Evolutionary conservation across 2,113 vertebrate genomes (phyloP), one percentile per base, ranked within the genome.

Genomic region (Myxocyprinus asiaticus): DNA sequence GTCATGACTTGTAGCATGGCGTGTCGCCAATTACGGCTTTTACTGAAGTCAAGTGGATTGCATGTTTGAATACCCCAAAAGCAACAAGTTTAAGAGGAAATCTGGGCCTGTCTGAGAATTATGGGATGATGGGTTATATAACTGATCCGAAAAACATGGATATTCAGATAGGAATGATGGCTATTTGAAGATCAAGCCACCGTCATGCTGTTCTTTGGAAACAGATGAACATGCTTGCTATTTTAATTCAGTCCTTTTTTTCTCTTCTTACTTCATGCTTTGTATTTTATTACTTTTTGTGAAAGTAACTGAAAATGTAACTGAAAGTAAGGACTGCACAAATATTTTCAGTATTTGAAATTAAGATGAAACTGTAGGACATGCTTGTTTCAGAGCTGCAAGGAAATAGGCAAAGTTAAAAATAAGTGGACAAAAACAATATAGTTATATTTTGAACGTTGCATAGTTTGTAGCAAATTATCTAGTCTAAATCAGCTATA

Each of bases 71-170:
- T 14, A 51, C 11, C 9, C 33, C 55, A 51, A 75, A 17, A 53
- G 72, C 6, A 71, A 44, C 15, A 73, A 12, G 42, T 61, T 73
- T 47, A 4, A 15, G 7, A 65, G 61, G 48, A 55, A 76, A 65
- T 65, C 62, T 65, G 73, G 9, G 59, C 14, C 73, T 48, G 58
- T 33, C 71, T 74, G 48, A 44, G 61, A 15, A 51, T 55, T 8
- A 76, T 64, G 48, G 8, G 22, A 76, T 9, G 11, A 9, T 15
- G 4, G 22, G 47, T 55, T 76, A 44, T 76, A 22, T 17, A 76
- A 53, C 48, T 53, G 45, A 65, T 76, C 50, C 65, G 10, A 76
- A 64, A 76, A 76, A 76, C 74, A 66, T 75, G 45, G 22, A 7
- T 42, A n/a, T 64, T 64, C 14, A 33, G 59, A 10, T 14, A 33